Evolutionary conservation across 2,888 invertebrate genomes (phyloP), one percentile per base, ranked within the genome.

Genomic region (Clivina fossor): DNA sequence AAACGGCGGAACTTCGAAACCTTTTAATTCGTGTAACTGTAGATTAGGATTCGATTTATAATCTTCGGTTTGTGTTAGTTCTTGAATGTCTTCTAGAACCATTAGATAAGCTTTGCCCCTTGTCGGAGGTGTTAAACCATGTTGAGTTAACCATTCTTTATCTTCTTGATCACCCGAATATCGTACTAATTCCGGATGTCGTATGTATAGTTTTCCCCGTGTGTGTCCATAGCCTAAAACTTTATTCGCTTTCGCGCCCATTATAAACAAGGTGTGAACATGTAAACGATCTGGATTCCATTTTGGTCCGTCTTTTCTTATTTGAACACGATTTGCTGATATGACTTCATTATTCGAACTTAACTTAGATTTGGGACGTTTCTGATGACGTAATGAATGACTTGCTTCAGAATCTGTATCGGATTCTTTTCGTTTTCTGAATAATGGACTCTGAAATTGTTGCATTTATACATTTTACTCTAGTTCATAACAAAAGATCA

Each of bases 151-250:
- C 89, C 89, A 90, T 66, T 88, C 86, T 67, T 89, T 88, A 68
- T 90, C 90, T 59, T 86, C 85, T 47, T 84, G 83, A 66, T 90
- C 90, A 3, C 88, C 88, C 16, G 85, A 84, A 71, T 90, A 90
- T 68, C 87, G 79, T 46, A 88, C 82, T 37, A 90, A 68, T 38
- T 86, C 86, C 3, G 89, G 85, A 72, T 90, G 90, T 66, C 88
- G 81, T 1, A 87, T 84, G 66, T 88, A 89, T 8, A 89, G 71
- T 3, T 88, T 78, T 0, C 89, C 88, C 60, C 88, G 77, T 1
- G 88, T 85, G 63, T 86, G 85, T 7, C 88, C 88, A 62, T 87
- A 78, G 1, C 89, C 90, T 47, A 90, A 73, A 11, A 84, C 84
- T 73, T 85, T 85, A 68, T 84, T 84, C 32, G 84, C 84, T 71